Evolutionary conservation across 2,888 invertebrate genomes (phyloP).

Genomic region (Nebria salina): DNA sequence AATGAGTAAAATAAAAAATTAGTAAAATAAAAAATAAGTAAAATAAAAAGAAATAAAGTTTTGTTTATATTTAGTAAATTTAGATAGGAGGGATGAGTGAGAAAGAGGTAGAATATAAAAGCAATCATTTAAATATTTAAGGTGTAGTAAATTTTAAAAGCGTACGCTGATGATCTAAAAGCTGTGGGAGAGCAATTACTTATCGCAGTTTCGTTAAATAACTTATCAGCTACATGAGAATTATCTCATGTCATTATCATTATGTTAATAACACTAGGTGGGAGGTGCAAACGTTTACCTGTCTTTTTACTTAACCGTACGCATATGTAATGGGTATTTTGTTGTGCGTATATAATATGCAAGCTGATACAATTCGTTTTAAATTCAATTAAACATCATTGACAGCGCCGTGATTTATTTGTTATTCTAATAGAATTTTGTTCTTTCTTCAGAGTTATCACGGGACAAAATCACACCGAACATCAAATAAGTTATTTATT

Average conservation of each 20-base stretch:
- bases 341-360: conserved; percentile 1
- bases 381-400: not conserved
- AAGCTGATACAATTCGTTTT: not conserved
- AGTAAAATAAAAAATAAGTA: no score
- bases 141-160: conserved; percentile 28
- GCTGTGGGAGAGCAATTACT: conserved; percentile 41
- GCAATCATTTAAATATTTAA: conserved; percentile 7
- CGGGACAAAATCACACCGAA: no score
- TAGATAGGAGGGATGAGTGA: no score
- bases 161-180: conserved; percentile 12
- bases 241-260: conserved; percentile 45
- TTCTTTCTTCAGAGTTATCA: not conserved
- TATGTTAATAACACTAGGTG: conserved; percentile 42
- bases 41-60: no score
- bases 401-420: not conserved
- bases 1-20: no score
- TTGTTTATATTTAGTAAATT: no score
- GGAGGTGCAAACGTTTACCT: conserved; percentile 39
- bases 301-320: conserved; percentile 32
- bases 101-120: not conserved
- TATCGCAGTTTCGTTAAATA: conserved; percentile 41
- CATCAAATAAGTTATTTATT: no score
- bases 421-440: conserved; percentile 1
- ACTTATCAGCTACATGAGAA: conserved; percentile 44
- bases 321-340: not conserved